Conservation (phyloP, 1,140 invertebrate species). For the Ips typographus region DNA sequence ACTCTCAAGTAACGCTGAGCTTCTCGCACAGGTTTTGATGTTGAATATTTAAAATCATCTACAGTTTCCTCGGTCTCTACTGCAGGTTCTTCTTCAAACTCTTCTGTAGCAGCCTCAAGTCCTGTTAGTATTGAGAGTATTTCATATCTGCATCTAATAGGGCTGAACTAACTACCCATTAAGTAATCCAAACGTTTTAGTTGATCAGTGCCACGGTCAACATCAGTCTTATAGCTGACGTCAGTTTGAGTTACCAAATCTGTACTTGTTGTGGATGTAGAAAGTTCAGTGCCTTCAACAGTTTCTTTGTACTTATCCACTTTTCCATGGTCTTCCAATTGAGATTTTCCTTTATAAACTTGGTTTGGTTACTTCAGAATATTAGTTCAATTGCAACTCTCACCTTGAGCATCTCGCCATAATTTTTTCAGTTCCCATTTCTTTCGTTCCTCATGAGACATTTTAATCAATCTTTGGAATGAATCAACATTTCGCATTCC, state of each 20-base stretch:
- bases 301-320: no score
- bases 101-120: constrained; percentile 5
- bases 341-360: constrained; percentile 1
- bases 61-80: constrained; percentile 15
- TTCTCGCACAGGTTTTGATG: constrained; percentile 42
- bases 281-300: no score
- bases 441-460: constrained; percentile 31
- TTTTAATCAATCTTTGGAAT: constrained; percentile 36
- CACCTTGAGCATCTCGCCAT: constrained; percentile 25
- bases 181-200: constrained; percentile 22
- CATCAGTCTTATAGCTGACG: no score
- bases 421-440: constrained; percentile 30
- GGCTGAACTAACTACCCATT: constrained; percentile 9
- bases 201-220: no score
- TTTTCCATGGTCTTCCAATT: background rate
- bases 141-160: background rate
- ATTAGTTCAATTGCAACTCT: background rate
- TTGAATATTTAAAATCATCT: constrained; percentile 29
- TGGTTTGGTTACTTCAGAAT: background rate
- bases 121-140: background rate
- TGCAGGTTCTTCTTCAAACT: constrained; percentile 12
- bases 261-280: no score
- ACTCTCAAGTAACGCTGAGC: constrained; percentile 50
- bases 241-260: constrained; percentile 6
- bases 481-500: constrained; percentile 41